Conservation (phyloP, 2,113 vertebrate genomes). For the Ceyx margarethae region DNA sequence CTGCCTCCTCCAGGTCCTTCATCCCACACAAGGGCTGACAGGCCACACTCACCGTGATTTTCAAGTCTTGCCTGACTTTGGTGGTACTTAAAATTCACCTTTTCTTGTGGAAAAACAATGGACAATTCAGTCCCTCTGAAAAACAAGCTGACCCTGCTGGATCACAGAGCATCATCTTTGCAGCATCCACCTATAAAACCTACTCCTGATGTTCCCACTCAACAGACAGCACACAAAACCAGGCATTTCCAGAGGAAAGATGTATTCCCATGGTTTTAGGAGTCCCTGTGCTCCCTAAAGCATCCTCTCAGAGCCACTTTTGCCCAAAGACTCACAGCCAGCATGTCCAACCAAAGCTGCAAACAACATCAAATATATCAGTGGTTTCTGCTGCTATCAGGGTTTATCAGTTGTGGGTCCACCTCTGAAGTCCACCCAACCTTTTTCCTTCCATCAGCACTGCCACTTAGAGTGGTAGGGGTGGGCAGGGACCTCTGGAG, state of each 20-base stretch:
- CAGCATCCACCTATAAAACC: not conserved
- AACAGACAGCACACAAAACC: not conserved
- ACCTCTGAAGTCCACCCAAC: not conserved
- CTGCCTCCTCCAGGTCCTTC: not conserved
- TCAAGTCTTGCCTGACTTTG: not conserved
- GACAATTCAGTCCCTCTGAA: not conserved
- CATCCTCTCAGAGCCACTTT: not conserved
- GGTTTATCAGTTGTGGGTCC: not conserved
- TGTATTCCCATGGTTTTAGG: not conserved
- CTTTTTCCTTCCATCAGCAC: not conserved
- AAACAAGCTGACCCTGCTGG: not conserved
- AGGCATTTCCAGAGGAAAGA: not conserved
- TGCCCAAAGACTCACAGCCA: not conserved
- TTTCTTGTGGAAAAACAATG: not conserved
- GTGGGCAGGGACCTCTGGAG: no score
- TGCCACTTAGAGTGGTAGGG: not conserved
- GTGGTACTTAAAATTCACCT: not conserved
- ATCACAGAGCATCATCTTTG: not conserved
- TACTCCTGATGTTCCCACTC: not conserved
- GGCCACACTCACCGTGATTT: rapidly evolving
- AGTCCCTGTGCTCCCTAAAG: not conserved
- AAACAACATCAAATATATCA: not conserved
- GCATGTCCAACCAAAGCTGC: not conserved
- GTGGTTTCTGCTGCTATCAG: not conserved
- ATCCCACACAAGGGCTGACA: not conserved